Percentiles rank a stretch among this genome's conserved stretches.
These are phyloP conservation scores for Tarsius wallacei DNA, from an alignment of 2,797 vertebrate species.

Conservation along the genomic window DNA sequence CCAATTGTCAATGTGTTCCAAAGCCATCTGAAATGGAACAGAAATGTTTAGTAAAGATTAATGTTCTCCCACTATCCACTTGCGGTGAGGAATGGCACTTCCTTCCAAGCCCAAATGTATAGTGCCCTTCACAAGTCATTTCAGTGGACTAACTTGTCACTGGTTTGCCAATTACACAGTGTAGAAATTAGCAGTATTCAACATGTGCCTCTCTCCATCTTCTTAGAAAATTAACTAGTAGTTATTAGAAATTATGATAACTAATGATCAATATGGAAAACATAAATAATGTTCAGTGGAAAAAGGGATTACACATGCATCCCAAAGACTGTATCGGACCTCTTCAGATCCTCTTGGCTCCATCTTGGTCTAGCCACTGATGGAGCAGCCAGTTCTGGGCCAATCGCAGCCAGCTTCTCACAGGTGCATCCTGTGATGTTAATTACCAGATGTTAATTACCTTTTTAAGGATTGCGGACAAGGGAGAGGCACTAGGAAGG, in stretches of 20 bases:
- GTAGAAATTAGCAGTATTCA: neutral
- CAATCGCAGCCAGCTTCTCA: neutral
- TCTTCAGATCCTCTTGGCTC: neutral
- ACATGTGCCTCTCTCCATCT: neutral
- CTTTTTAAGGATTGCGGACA: no score
- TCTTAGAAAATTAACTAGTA: neutral
- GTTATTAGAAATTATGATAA: neutral
- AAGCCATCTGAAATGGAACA: neutral
- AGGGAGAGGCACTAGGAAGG: no score
- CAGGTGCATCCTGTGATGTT: neutral
- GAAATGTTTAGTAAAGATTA: neutral
- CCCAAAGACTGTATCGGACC: no score
- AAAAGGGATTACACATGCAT: neutral
- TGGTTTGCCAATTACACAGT: neutral
- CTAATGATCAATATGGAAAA: neutral
- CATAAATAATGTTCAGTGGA: neutral
- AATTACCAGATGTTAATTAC: no score
- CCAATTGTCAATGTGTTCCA: neutral
- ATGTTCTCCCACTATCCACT: neutral
- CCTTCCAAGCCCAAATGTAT: neutral
- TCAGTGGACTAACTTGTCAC: neutral
- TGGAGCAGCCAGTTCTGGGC: neutral
- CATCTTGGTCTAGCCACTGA: neutral
- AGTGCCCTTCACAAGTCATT: neutral
- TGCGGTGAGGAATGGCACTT: neutral